phyloP scores from a whole-genome alignment of 2,888 invertebrate species.

The Caenorhabditis macrosperma region DNA sequence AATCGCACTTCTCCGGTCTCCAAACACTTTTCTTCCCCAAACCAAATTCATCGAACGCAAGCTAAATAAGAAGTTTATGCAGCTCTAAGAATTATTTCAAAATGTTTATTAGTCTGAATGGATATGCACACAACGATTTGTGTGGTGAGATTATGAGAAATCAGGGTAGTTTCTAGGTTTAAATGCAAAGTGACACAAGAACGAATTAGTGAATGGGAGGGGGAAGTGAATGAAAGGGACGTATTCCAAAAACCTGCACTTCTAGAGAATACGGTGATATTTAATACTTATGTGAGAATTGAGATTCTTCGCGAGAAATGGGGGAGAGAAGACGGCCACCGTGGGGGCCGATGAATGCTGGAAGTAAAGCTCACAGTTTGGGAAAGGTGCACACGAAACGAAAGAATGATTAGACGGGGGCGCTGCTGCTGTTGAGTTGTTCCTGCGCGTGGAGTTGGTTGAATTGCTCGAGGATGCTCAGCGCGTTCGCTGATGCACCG shows the following conservation, averaged over 20 bases:
- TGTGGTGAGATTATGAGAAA: neutral
- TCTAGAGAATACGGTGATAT: conserved; percentile 17
- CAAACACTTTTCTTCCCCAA: neutral
- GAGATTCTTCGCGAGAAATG: conserved; percentile 15
- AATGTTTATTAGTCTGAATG: neutral
- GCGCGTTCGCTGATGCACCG: conserved; percentile 22
- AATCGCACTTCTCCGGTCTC: conserved; percentile 29
- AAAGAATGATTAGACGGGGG: conserved; percentile 36
- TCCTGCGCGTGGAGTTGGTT: conserved; percentile 64
- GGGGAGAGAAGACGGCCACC: neutral
- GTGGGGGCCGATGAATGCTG: conserved; percentile 5
- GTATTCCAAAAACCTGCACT: conserved; percentile 22
- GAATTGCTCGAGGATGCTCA: conserved; percentile 66
- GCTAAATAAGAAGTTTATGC: neutral
- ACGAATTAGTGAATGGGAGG: neutral
- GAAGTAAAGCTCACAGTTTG: conserved; percentile 54
- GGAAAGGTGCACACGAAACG: conserved; percentile 13
- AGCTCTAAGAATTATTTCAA: neutral
- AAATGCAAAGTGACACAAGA: neutral
- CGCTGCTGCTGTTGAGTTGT: conserved; percentile 54
- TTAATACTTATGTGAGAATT: neutral
- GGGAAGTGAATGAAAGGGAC: conserved; percentile 19
- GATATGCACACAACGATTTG: conserved; percentile 6
- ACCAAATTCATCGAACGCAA: conserved; percentile 17
- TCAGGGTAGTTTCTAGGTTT: neutral